Percentiles rank a stretch among this genome's conserved stretches.
Conservation (phyloP, 2,888 invertebrate genomes). For the Apamea crenata region DNA sequence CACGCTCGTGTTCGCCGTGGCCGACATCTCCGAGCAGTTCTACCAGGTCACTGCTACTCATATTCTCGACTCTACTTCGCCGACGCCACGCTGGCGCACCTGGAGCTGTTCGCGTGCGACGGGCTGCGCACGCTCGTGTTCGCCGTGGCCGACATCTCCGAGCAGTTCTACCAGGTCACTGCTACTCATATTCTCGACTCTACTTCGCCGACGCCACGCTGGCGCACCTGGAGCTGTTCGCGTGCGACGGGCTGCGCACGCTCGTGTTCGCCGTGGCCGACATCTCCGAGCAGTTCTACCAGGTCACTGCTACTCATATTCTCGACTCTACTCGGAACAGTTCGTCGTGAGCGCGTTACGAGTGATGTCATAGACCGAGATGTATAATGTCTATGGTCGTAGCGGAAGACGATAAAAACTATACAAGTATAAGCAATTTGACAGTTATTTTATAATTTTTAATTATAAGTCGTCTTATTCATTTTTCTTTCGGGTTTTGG, state of each 20-base stretch:
- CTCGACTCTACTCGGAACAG: background rate
- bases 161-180: constrained; percentile 92
- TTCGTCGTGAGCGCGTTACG: background rate
- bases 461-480: background rate
- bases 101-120: constrained; percentile 97
- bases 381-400: background rate
- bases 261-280: no score
- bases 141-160: constrained; percentile 95
- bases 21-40: constrained; percentile 94
- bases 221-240: no score
- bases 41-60: constrained; percentile 90
- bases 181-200: rapidly evolving
- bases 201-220: no score
- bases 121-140: constrained; percentile 98
- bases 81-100: constrained; percentile 94
- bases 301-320: background rate
- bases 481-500: background rate
- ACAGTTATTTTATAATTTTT: no score
- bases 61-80: constrained; percentile 79
- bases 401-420: background rate
- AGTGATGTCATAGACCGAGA: background rate
- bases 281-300: no score
- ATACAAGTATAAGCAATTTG: background rate
- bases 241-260: no score
- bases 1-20: constrained; percentile 97